Evolutionary conservation across 2,888 invertebrate genomes (phyloP).

Genomic region (Hermodice carunculata): DNA sequence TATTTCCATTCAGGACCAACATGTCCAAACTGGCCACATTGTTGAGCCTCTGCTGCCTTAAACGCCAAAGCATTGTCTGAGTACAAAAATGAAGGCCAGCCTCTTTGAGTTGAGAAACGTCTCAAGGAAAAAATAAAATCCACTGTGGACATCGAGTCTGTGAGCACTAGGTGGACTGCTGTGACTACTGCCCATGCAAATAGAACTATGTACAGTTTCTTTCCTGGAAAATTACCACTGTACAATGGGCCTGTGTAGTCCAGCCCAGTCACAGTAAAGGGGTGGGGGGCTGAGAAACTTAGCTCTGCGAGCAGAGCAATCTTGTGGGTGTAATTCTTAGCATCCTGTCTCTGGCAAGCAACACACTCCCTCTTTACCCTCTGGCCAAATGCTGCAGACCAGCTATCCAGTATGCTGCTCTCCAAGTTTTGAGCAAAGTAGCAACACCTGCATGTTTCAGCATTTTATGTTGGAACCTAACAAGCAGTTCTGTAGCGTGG

Average conservation of each 20-base stretch:
- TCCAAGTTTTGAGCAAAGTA: background rate
- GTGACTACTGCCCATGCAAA: slow-evolving; percentile 25
- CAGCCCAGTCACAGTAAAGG: slow-evolving; percentile 23
- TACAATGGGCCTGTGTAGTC: slow-evolving; percentile 29
- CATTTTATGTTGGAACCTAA: slow-evolving; percentile 1
- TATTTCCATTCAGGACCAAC: slow-evolving; percentile 18
- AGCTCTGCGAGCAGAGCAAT: slow-evolving; percentile 10
- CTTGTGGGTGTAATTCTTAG: background rate
- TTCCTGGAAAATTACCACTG: background rate
- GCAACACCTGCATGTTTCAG: slow-evolving; percentile 12
- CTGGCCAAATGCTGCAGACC: background rate
- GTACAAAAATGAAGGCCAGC: background rate
- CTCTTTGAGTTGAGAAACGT: slow-evolving; percentile 20
- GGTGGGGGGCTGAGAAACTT: background rate
- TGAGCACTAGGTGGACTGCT: slow-evolving; percentile 30
- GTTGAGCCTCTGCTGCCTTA: background rate
- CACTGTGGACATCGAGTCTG: slow-evolving; percentile 1
- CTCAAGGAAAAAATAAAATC: slow-evolving; percentile 20
- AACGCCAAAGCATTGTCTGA: slow-evolving; percentile 2
- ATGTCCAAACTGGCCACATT: slow-evolving; percentile 4
- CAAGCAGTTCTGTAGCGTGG: background rate
- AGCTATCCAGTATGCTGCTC: slow-evolving; percentile 5
- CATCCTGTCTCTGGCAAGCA: background rate
- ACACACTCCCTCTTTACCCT: slow-evolving; percentile 8
- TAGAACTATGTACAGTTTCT: slow-evolving; percentile 22